Evolutionary conservation across 2,888 invertebrate species (phyloP).

Genomic region (Melangyna quadrimaculata): DNA sequence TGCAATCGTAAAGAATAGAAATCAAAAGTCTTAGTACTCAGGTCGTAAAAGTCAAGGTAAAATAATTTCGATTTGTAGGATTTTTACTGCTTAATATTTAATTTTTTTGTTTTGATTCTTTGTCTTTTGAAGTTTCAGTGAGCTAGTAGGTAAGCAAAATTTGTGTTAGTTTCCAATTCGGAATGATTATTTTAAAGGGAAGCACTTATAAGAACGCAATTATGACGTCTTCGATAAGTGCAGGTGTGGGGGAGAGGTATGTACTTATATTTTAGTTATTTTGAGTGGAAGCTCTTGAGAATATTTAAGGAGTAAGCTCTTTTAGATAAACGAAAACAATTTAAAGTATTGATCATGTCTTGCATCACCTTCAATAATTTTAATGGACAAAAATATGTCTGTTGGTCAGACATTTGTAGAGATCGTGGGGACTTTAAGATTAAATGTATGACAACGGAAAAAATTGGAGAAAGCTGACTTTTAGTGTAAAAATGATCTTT

Average conservation of each 20-base stretch:
- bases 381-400: not conserved
- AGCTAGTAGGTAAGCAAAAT: slow-evolving; percentile 15
- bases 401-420: not conserved
- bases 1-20: not conserved
- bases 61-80: slow-evolving; percentile 13
- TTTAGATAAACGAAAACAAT: not conserved
- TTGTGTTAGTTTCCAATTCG: not conserved
- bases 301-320: not conserved
- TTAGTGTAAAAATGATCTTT: no score
- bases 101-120: not conserved
- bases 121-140: slow-evolving; percentile 6
- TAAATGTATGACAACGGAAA: no score
- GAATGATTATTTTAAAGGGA: not conserved
- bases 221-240: not conserved
- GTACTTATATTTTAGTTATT: not conserved
- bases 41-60: slow-evolving; percentile 38
- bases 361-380: not conserved
- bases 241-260: not conserved
- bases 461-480: no score
- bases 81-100: slow-evolving; percentile 7
- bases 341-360: not conserved
- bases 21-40: slow-evolving; percentile 11
- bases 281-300: slow-evolving; percentile 10
- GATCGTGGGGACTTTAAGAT: no score
- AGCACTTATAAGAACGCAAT: not conserved